These are phyloP conservation scores for Molothrus ater DNA, from an alignment of 2,797 vertebrate genomes.

Conservation along the genomic window DNA sequence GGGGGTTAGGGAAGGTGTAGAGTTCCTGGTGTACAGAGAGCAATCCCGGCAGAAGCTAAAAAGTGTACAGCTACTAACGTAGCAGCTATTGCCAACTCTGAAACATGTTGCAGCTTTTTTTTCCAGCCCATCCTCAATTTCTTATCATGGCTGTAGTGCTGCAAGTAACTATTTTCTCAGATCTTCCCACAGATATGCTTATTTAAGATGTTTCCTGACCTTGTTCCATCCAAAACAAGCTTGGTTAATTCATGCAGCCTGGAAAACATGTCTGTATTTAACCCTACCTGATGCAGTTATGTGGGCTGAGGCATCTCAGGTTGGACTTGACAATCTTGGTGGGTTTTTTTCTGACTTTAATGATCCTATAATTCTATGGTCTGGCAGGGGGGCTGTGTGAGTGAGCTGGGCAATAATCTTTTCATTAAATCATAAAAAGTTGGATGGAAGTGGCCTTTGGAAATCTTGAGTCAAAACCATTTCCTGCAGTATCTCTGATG, in stretches of 20 bases:
- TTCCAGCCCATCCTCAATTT: conserved; percentile 9
- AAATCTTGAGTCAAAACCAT: background rate
- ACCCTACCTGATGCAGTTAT: background rate
- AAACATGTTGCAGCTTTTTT: background rate
- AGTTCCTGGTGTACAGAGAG: background rate
- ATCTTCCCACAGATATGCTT: conserved; percentile 52
- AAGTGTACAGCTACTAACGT: background rate
- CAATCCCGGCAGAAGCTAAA: background rate
- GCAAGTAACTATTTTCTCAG: conserved; percentile 37
- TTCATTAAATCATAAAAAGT: background rate
- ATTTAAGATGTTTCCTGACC: conserved; percentile 19
- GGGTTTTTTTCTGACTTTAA: background rate
- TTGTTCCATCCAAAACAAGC: conserved; percentile 21
- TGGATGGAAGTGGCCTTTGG: background rate
- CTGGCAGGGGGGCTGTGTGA: background rate
- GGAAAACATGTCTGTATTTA: background rate
- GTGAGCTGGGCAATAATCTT: background rate
- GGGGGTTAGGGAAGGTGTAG: background rate
- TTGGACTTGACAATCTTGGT: background rate
- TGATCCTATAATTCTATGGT: background rate
- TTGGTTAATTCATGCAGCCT: background rate
- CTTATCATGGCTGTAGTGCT: background rate
- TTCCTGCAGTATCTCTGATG: background rate
- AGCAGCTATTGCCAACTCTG: background rate
- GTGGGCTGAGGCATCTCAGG: background rate